Conservation (phyloP, 2,888 invertebrate genomes). For the Petrolisthes manimaculis region DNA sequence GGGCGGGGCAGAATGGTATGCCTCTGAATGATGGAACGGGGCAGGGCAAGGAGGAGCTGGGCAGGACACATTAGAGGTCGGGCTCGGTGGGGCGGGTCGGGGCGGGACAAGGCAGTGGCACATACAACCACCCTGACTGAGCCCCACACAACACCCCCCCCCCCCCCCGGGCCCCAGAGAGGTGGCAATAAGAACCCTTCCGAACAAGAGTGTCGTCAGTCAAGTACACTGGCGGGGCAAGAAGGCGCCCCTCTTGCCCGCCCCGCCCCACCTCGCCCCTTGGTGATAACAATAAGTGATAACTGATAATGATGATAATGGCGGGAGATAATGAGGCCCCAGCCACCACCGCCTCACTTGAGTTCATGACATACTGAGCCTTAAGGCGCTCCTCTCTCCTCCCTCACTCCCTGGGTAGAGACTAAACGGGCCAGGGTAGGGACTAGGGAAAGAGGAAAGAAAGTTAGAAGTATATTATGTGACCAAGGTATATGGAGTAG, state of each 20-base stretch:
- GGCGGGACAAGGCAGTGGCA: too few species aligned
- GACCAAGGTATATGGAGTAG: neutral
- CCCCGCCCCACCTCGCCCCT: slow-evolving; percentile 10
- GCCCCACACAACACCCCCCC: neutral
- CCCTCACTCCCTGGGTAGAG: neutral
- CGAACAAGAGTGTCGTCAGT: slow-evolving; percentile 28
- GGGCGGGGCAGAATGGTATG: too few species aligned
- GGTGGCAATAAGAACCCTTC: slow-evolving; percentile 30
- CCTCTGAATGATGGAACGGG: too few species aligned
- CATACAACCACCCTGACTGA: neutral
- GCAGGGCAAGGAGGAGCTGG: too few species aligned
- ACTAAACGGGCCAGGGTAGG: too few species aligned
- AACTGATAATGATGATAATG: slow-evolving; percentile 59
- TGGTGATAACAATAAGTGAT: slow-evolving; percentile 55
- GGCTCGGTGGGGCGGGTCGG: too few species aligned
- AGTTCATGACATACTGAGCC: slow-evolving; percentile 37
- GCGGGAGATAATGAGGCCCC: slow-evolving; percentile 33
- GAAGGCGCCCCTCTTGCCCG: too few species aligned
- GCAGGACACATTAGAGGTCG: too few species aligned
- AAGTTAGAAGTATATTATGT: neutral
- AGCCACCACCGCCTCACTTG: slow-evolving; percentile 38
- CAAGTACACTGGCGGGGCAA: neutral
- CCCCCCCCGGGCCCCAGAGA: neutral
- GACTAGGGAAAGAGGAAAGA: neutral
- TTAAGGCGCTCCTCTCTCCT: slow-evolving; percentile 4